Evolutionary conservation across 2,797 vertebrate genomes (phyloP), one percentile per base, ranked within the genome.

Genomic region (Lophius americanus): DNA sequence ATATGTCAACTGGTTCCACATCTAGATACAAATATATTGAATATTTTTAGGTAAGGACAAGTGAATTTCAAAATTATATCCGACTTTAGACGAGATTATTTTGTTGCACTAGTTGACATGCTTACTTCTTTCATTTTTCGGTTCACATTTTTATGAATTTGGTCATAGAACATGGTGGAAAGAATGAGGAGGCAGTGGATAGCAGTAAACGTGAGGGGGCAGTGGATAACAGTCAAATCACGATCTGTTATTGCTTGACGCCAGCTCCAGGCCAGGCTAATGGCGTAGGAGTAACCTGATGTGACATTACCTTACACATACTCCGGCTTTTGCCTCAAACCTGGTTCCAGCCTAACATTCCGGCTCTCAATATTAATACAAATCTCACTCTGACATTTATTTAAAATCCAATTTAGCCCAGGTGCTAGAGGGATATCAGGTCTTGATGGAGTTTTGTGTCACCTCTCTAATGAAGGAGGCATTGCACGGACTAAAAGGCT

Each of bases 331-430:
- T 43, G 72, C 63, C 68, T 70, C 51, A 38, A 68, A 68, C 62
- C 66, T 37, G 57, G 69, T 71, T 41, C 61, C 68, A 78, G 82
- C 48, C 60, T 37, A 71, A 60, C 64, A 89, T 86, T 74, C 64
- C 50, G 59, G 74, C 75, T 75, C 64, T 76, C 72, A 74, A 54
- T 75, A 66, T 85, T 83, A 88, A 91, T 87, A 85, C 70, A 89
- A 90, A 92, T 89, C 85, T 84, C 79, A 79, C 78, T 81, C 85
- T 93, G 93, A 92, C 93, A 93, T 93, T 94, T 92, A 90, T 94
- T 92, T 91, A 90, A 90, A 93, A 94, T 93, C 87, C 91, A 93
- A 94, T 94, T 92, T 93, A 83, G 71, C 83, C 62, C 86, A 92
- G 93, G 88, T 91, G 88, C 88, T 89, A 68, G 83, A 77, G 78